Percentiles rank a stretch among this genome's conserved stretches.
Evolutionary conservation across 53 echinoderm and acorn worm species (phyloP).

Genomic region (Echinometra lucunter): DNA sequence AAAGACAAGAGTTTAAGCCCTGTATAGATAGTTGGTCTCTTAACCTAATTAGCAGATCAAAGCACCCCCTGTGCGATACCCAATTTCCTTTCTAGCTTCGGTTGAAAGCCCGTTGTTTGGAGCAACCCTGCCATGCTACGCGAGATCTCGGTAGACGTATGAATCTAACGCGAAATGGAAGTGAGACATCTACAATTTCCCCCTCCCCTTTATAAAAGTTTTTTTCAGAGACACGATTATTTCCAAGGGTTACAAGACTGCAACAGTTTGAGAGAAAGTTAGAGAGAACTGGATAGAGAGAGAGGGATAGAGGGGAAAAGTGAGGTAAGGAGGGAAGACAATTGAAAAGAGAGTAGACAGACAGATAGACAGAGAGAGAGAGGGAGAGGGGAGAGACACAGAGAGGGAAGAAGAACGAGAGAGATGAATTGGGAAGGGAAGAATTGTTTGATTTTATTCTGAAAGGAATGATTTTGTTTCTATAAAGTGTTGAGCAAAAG

Average conservation of each 20-base stretch:
- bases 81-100: slow-evolving; percentile 16
- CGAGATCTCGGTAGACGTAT: not conserved
- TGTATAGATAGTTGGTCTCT: slow-evolving; percentile 19
- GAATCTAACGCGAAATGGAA: not conserved
- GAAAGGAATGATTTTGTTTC: too few species aligned
- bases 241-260: not conserved
- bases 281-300: not conserved
- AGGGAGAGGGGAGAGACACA: not conserved
- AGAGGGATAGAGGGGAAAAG: not conserved
- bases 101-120: not conserved
- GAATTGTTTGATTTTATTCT: not conserved
- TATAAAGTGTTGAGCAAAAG: too few species aligned
- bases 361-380: not conserved
- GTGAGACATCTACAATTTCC: slow-evolving; percentile 41
- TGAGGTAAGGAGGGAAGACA: not conserved
- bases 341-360: too few species aligned
- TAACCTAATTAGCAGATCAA: slow-evolving; percentile 56
- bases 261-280: not conserved
- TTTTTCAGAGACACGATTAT: not conserved
- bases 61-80: slow-evolving; percentile 8
- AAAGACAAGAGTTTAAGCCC: not conserved
- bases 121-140: not conserved
- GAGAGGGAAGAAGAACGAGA: not conserved
- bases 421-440: not conserved
- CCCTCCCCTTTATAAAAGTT: not conserved